Conservation (phyloP, 1,140 invertebrate species). For the Telenomus remus region DNA sequence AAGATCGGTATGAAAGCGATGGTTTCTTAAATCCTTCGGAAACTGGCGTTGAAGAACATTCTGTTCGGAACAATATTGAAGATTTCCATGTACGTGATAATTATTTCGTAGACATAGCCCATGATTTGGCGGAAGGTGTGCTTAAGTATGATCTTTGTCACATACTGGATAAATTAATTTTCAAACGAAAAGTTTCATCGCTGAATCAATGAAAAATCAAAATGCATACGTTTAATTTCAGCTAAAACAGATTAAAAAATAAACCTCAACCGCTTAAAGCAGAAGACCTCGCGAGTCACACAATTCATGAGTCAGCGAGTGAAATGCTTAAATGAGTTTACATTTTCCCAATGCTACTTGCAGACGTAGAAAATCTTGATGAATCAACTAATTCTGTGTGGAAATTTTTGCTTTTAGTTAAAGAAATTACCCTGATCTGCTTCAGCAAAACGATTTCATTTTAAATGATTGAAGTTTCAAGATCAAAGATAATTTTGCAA, state of each 20-base stretch:
- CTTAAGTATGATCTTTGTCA: background rate
- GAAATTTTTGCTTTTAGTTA: slow-evolving; percentile 8
- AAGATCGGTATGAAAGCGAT: slow-evolving; percentile 9
- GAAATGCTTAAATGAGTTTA: slow-evolving; percentile 13
- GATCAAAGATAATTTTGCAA: slow-evolving; percentile 4
- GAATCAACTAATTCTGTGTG: background rate
- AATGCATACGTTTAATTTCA: slow-evolving; percentile 16
- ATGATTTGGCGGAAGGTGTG: slow-evolving; percentile 4
- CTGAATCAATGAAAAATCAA: background rate
- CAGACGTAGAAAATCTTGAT: background rate
- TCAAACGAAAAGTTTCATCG: background rate
- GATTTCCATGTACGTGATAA: slow-evolving; percentile 10
- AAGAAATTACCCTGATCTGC: slow-evolving; percentile 7
- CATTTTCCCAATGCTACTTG: slow-evolving; percentile 15
- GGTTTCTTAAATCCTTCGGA: slow-evolving; percentile 7
- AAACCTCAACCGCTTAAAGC: background rate
- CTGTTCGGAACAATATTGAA: slow-evolving; percentile 10
- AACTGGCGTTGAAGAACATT: slow-evolving; percentile 13
- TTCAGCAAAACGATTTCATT: slow-evolving; percentile 12
- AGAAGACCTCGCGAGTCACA: background rate
- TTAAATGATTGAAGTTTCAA: background rate
- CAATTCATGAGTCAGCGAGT: slow-evolving; percentile 10
- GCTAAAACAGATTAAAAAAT: slow-evolving; percentile 17
- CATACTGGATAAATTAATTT: background rate
- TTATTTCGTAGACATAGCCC: slow-evolving; percentile 5